Evolutionary conservation across 2,888 invertebrate species (phyloP).

Genomic region (Standfussiana lucernea): DNA sequence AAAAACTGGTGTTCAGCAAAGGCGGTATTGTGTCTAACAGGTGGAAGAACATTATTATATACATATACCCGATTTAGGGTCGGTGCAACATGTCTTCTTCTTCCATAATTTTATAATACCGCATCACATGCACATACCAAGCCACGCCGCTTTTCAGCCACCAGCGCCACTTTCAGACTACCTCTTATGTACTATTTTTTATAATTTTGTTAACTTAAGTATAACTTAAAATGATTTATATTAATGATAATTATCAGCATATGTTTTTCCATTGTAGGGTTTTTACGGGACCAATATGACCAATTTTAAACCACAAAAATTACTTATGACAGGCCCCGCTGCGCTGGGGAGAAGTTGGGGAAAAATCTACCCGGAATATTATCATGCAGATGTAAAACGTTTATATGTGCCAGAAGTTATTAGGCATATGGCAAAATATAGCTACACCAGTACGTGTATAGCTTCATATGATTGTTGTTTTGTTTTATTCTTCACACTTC

Average conservation of each 20-base stretch:
- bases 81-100: too few species aligned
- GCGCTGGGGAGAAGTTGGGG: neutral
- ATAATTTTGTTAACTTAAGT: too few species aligned
- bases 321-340: neutral
- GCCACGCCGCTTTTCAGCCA: too few species aligned
- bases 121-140: too few species aligned
- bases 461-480: neutral
- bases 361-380: neutral
- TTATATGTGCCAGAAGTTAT: neutral
- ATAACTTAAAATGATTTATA: too few species aligned
- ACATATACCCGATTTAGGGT: too few species aligned
- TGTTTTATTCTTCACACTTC: constrained; percentile 7
- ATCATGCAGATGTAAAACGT: neutral
- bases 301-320: neutral
- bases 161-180: too few species aligned
- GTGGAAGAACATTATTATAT: too few species aligned
- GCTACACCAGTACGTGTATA: neutral
- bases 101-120: too few species aligned
- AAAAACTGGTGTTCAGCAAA: too few species aligned
- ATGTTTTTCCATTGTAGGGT: neutral
- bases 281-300: neutral
- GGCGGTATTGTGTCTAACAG: too few species aligned
- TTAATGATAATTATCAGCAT: neutral
- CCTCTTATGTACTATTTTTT: too few species aligned
- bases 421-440: neutral